These are phyloP conservation scores for Limosa lapponica DNA, from an alignment of 2,797 vertebrate species.

Conservation along the genomic window DNA sequence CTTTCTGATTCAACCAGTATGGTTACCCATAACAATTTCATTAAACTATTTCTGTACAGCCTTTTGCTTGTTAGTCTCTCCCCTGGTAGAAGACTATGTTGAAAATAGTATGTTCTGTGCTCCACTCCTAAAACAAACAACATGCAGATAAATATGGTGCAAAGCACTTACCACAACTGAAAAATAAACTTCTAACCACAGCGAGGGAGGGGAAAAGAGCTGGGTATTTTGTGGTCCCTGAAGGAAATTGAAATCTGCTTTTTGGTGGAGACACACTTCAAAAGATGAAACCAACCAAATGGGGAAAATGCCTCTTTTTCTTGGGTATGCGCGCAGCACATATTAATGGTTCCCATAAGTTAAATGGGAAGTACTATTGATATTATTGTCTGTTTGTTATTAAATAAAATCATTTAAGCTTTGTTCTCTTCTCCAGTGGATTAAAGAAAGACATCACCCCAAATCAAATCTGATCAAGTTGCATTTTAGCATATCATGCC, in stretches of 20 bases:
- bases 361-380: conserved; percentile 35
- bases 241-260: conserved; percentile 73
- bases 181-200: conserved; percentile 76
- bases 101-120: conserved; percentile 65
- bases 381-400: conserved; percentile 51
- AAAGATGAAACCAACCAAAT: conserved; percentile 68
- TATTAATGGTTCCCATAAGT: conserved; percentile 55
- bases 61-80: conserved; percentile 44
- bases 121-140: conserved; percentile 78
- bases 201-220: conserved; percentile 48
- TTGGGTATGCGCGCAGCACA: neutral
- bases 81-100: conserved; percentile 52
- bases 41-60: conserved; percentile 29
- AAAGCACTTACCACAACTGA: conserved; percentile 75
- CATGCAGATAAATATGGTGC: conserved; percentile 75
- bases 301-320: conserved; percentile 47
- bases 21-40: conserved; percentile 43
- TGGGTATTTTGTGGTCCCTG: conserved; percentile 66
- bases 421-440: conserved; percentile 41
- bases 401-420: conserved; percentile 45
- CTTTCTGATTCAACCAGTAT: conserved; percentile 47
- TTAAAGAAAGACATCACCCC: conserved; percentile 45
- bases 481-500: neutral
- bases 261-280: conserved; percentile 58
- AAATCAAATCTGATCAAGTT: conserved; percentile 35